These are phyloP conservation scores for Drosophila lowei DNA, from an alignment of 1,140 invertebrate species.

Conservation along the genomic window DNA sequence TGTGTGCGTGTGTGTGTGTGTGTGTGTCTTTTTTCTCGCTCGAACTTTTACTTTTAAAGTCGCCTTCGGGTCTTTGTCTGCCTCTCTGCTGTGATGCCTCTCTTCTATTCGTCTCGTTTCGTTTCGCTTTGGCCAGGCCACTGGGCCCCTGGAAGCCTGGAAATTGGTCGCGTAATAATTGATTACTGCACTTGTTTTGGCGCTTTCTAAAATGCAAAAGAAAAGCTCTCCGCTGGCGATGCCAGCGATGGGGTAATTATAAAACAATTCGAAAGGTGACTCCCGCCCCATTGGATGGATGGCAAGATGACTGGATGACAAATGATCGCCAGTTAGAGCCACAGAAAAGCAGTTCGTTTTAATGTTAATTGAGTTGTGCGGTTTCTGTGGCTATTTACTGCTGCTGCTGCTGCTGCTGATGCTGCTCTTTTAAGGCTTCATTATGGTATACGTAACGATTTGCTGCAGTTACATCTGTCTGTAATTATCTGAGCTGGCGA, in stretches of 20 bases:
- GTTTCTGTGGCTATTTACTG: slow-evolving; percentile 1
- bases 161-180: slow-evolving; percentile 67
- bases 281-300: slow-evolving; percentile 27
- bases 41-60: slow-evolving; percentile 63
- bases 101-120: neutral
- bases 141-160: neutral
- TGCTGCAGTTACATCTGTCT: slow-evolving; percentile 11
- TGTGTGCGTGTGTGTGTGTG: neutral
- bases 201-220: slow-evolving; percentile 69
- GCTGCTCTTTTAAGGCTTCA: slow-evolving; percentile 35
- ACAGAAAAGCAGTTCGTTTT: slow-evolving; percentile 25
- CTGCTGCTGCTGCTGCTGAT: neutral
- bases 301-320: slow-evolving; percentile 28
- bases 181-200: slow-evolving; percentile 75
- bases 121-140: too few relatives aligned
- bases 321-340: slow-evolving; percentile 36
- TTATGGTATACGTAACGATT: slow-evolving; percentile 35
- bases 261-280: slow-evolving; percentile 76
- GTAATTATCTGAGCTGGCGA: slow-evolving; percentile 35
- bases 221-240: slow-evolving; percentile 31
- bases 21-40: slow-evolving; percentile 1
- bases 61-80: slow-evolving; percentile 4
- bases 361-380: slow-evolving; percentile 46
- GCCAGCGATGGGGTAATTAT: slow-evolving; percentile 47
- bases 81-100: neutral